Conservation (phyloP, 2,113 vertebrate species). For the Panurus biarmicus region DNA sequence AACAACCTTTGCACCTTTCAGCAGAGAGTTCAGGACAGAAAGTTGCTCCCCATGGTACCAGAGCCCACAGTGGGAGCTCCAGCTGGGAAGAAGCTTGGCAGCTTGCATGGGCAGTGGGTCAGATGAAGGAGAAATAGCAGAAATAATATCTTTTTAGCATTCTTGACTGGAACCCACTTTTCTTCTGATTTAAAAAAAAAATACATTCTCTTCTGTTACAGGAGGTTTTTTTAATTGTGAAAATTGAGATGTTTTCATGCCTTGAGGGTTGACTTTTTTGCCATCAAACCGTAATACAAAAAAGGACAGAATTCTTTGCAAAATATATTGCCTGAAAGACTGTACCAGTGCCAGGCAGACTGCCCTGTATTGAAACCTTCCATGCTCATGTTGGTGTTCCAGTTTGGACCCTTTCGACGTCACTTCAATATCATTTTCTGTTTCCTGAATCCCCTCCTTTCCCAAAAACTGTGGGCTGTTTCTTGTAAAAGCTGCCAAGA, state of each 20-base stretch:
- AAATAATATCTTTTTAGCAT: not conserved
- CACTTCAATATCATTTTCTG: not conserved
- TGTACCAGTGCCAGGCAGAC: not conserved
- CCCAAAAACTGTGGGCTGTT: not conserved
- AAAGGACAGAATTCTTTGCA: not conserved
- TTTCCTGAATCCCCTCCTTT: not conserved
- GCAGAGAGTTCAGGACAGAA: not conserved
- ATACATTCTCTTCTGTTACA: not conserved
- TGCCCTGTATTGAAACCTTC: not conserved
- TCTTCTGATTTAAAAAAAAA: not conserved
- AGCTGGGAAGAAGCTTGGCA: not conserved
- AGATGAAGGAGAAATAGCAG: not conserved
- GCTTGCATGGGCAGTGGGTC: not conserved
- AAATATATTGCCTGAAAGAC: not conserved
- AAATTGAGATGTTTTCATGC: not conserved
- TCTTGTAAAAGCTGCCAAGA: not conserved
- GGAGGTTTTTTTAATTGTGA: not conserved
- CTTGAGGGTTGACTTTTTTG: not conserved
- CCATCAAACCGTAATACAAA: not conserved
- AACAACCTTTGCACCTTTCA: not conserved
- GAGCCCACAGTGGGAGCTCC: rapidly evolving
- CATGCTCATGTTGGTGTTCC: not conserved
- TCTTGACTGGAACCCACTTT: not conserved
- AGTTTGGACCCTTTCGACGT: not conserved
- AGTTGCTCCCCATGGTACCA: not conserved